Evolutionary conservation across 2,797 vertebrate species (phyloP), one percentile per base, ranked within the genome.

Genomic region (Bufotes viridis): DNA sequence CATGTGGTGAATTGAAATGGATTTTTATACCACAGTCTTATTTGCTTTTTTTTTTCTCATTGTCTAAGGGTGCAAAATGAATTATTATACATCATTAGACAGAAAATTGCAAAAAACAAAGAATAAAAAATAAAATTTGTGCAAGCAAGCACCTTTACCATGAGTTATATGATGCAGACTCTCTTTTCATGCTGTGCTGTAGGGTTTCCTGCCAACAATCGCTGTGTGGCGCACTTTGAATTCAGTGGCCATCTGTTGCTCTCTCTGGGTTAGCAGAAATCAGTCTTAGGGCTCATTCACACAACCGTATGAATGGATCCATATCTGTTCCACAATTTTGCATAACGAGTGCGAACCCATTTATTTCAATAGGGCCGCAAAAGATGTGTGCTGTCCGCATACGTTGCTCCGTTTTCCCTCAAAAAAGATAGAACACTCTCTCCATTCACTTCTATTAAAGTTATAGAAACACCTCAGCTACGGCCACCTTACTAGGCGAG

Each of bases 1-100:
- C 75, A 20, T 78, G 75, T 78, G 49, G 75, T 78, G 49, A 78
- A 78, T 78, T 78, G 75, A 78, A 78, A 78, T 78, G 75, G 75
- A 78, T 78, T 78, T 78, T 78, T 55, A 78, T 78, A 51, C 22
- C 75, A 78, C 75, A 55, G 55, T 78, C 51, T n/a, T 78, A 78
- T 78, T 55, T 78, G 15, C 51, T 15, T 78, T 51, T 76, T 75
- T 74, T 72, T 74, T 42, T 42, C 42, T 78, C 20, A 53, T 22
- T 13, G 14, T 78, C 34, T 78, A 49, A 78, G 22, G 22, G 51
- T 55, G 22, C 24, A 78, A 78, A 55, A 78, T 55, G 75, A 55
- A 78, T 55, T 78, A 78, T 55, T 78, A 55, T 8, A 78, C 51
- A 78, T 55, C 49, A 78, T 78, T 78, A 78, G 12, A 55, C 55